Base-by-base conservation (phyloP, 2,888 invertebrate species). In the Aleiodes testaceus region DNA sequence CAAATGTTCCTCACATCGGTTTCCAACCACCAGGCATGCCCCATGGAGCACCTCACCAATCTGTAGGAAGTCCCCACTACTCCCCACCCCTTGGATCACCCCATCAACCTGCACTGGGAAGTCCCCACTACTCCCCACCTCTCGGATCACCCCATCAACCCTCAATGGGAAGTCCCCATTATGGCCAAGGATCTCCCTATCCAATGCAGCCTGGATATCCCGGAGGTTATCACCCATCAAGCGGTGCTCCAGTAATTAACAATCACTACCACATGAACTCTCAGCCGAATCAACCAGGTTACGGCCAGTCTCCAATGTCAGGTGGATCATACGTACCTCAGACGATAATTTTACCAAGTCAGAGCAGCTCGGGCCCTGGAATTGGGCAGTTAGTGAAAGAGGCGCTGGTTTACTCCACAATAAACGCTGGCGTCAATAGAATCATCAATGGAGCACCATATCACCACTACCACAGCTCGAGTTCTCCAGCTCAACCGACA, bases 341-440 rank as follows among this genome's bases (percentile, higher is more conserved):
- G 42, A 85, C 86, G 1, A 75, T 87, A 1, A 14, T 85, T 2
- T 82, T 82, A 45, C 45, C 64, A 1, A 53, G 42, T 53, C 52
- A 52, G 6, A 77, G 79, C 1, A 73, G 80, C 0, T 77, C 78
- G 30, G 79, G 80, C 22, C 86, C 86, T 11, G 87, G 87, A 11
- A 85, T 87, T 20, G 87, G 87, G 0, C 87, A 87, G 71, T 73
- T 87, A 4, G 87, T 87, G 3, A 87, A 87, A 74, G 87, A 87
- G 73, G 87, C 87, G 9, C 82, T 87, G 26, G 87, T 87, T 0
- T 87, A 75, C 14, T 85, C 87, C 14, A 86, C 85, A 3, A 85
- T 86, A 0, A 85, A 83, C 0, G 86, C 70, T 20, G 81, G 76
- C 7, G 79, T 82, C 49, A 80, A 81, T n/a, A 78, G 81, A n/a